Percentiles rank a stretch among this genome's conserved stretches.
Conservation (phyloP, 2,888 invertebrate genomes). For the Plagiodera versicolora region DNA sequence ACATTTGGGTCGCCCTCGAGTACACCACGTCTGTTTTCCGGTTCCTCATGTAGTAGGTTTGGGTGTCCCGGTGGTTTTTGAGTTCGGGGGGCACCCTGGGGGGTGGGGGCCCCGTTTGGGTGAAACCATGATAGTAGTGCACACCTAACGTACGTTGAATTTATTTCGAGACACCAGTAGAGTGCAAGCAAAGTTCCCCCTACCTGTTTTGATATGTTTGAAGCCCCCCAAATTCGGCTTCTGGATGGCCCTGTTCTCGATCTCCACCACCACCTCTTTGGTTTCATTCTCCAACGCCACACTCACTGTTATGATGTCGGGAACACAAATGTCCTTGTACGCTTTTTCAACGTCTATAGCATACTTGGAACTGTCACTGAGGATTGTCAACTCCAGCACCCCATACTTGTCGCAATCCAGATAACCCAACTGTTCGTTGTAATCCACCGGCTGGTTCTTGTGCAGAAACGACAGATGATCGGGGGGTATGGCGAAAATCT, state of each 20-base stretch:
- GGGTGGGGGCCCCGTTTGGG: conserved; percentile 73
- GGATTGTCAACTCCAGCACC: conserved; percentile 40
- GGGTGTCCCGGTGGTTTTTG: conserved; percentile 65
- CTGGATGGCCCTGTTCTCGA: conserved; percentile 61
- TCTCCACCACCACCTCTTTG: conserved; percentile 61
- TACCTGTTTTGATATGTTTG: conserved; percentile 63
- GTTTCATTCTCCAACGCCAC: conserved; percentile 54
- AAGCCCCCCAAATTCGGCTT: conserved; percentile 86
- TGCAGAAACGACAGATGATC: conserved; percentile 58
- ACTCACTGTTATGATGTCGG: conserved; percentile 61
- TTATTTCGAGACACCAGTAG: too few species aligned
- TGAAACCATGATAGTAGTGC: conserved; percentile 79
- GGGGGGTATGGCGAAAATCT: conserved; percentile 60
- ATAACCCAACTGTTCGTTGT: conserved; percentile 35
- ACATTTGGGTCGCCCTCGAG: conserved; percentile 66
- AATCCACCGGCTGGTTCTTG: conserved; percentile 50
- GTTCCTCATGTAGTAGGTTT: conserved; percentile 61
- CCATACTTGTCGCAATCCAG: conserved; percentile 42
- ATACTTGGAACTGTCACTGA: conserved; percentile 39
- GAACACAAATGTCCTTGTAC: conserved; percentile 49
- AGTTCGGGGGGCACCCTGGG: conserved; percentile 58
- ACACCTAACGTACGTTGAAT: too few species aligned
- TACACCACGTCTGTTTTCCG: conserved; percentile 61
- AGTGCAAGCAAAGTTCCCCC: too few species aligned
- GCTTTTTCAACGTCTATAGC: conserved; percentile 46